Conservation (phyloP, 2,113 vertebrate genomes). For the Solenodon paradoxus region DNA sequence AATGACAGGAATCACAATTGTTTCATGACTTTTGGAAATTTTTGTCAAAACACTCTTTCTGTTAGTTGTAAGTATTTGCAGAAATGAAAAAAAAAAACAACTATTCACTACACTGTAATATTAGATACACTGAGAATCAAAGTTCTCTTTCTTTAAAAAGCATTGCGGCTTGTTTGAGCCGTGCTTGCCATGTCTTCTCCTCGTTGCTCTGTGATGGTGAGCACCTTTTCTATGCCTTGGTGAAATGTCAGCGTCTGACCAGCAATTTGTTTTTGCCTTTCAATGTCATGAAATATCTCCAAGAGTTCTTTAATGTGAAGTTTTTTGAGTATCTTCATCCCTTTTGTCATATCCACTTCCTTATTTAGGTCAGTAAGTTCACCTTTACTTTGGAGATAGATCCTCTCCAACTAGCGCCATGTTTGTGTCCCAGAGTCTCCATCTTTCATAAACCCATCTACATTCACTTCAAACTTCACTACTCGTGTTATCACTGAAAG, state of each 20-base stretch:
- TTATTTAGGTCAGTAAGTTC: neutral
- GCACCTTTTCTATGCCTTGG: neutral
- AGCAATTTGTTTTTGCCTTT: neutral
- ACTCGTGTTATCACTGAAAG: neutral
- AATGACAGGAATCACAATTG: neutral
- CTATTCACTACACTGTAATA: neutral
- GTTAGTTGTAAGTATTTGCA: neutral
- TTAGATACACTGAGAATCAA: neutral
- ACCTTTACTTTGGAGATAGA: too few species aligned
- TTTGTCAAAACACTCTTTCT: neutral
- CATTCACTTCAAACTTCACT: neutral
- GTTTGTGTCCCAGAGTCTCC: too few species aligned
- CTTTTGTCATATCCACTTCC: neutral
- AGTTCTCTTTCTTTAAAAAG: neutral
- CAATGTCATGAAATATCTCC: neutral
- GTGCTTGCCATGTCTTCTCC: neutral
- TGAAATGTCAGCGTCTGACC: neutral
- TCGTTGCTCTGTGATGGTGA: accelerated
- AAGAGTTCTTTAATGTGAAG: neutral
- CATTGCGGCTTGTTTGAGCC: neutral
- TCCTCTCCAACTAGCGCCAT: too few species aligned
- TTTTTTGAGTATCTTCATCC: neutral
- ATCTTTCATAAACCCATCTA: neutral
- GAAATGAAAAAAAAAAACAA: neutral
- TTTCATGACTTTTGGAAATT: neutral